These are phyloP conservation scores for Mandrillus leucophaeus DNA, from an alignment of 2,113 vertebrate species.

Conservation along the genomic window DNA sequence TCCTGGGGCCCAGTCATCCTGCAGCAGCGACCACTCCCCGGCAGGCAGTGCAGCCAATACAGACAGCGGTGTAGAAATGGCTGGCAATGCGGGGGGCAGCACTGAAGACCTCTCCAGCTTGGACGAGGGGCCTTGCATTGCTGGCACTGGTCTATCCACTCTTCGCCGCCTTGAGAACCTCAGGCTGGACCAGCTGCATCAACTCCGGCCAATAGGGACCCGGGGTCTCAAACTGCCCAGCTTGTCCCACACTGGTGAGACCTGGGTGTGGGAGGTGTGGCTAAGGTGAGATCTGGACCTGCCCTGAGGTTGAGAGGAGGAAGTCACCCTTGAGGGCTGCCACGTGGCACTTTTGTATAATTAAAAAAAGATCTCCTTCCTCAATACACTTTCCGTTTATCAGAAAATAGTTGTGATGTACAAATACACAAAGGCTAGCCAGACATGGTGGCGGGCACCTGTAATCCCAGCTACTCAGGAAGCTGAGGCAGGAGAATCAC, in stretches of 20 bases:
- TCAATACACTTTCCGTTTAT: background rate
- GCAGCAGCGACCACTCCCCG: conserved; percentile 97
- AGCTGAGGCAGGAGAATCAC: too few relatives aligned
- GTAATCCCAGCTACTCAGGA: too few relatives aligned
- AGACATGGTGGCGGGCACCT: too few relatives aligned
- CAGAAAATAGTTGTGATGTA: background rate
- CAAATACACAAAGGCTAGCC: background rate
- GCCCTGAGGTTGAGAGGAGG: background rate
- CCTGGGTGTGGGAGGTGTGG: background rate
- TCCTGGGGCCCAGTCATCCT: conserved; percentile 95
- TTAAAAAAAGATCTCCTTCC: background rate
- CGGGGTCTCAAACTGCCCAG: conserved; percentile 91
- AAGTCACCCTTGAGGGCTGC: background rate
- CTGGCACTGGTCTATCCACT: conserved; percentile 89
- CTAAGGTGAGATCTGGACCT: background rate
- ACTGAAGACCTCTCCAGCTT: conserved; percentile 94
- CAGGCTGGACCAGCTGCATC: conserved; percentile 97
- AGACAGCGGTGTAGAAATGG: conserved; percentile 98
- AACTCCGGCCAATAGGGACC: conserved; percentile 89
- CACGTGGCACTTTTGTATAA: background rate
- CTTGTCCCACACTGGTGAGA: conserved; percentile 88
- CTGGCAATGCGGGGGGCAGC: conserved; percentile 93
- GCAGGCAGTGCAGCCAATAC: conserved; percentile 97
- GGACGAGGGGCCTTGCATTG: conserved; percentile 87
- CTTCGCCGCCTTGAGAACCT: conserved; percentile 95